phyloP scores from a whole-genome alignment of 2,888 invertebrate genomes.

The Drosophila mimica region DNA sequence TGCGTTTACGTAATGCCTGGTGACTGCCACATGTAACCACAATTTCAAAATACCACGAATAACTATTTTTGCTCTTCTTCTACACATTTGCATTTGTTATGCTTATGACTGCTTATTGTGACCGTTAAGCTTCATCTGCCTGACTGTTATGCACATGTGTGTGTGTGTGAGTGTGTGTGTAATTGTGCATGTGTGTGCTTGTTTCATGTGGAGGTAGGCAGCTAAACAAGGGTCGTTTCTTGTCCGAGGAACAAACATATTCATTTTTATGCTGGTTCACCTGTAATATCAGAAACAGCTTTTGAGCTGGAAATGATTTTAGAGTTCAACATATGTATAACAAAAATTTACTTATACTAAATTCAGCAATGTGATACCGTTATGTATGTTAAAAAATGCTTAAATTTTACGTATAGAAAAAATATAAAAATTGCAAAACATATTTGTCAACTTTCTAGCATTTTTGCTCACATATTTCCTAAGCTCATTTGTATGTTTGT shows the following conservation, averaged over 20 bases:
- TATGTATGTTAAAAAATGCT: neutral
- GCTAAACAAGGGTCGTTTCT: conserved; percentile 5
- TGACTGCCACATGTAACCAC: conserved; percentile 27
- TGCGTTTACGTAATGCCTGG: conserved; percentile 50
- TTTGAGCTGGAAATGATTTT: neutral
- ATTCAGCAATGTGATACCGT: neutral
- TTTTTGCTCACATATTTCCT: neutral
- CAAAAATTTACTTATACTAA: neutral
- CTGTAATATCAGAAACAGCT: neutral
- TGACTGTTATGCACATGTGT: conserved; percentile 22
- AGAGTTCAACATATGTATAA: neutral
- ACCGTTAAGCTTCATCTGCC: conserved; percentile 34
- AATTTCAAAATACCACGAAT: conserved; percentile 16
- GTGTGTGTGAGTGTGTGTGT: neutral
- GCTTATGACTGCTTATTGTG: conserved; percentile 60
- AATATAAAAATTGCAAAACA: neutral
- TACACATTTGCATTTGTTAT: conserved; percentile 46
- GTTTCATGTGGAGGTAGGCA: neutral
- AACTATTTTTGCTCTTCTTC: conserved; percentile 15
- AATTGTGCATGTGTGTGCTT: conserved; percentile 20
- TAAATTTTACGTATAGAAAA: neutral
- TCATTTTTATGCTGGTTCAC: neutral
- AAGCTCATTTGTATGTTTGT: neutral
- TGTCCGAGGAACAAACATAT: neutral
- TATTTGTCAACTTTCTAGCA: neutral